Evolutionary conservation across 2,797 vertebrate genomes (phyloP), one percentile per base, ranked within the genome.

Genomic region (Hozukius guyotensis): DNA sequence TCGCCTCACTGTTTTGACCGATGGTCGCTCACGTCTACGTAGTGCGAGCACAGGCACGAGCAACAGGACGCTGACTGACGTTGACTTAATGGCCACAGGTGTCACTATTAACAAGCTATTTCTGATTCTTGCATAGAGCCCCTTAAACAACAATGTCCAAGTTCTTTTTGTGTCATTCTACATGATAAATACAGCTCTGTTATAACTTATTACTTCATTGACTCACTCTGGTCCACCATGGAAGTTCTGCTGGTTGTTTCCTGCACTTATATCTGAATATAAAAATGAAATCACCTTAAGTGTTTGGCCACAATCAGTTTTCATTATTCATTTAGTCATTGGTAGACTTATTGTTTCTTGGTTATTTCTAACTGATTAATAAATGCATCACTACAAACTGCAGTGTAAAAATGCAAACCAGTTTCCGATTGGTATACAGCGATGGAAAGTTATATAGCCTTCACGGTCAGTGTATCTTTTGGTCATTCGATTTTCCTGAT

Each of bases 401-500:
- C 38, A 42, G 38, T 42, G 38, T 42, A 16, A 42, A 42, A 42
- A 42, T 42, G 14, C 13, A 16, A 42, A 42, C 38, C 38, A 16
- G 38, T 16, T 42, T 16, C 38, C 2, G 14, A 46, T 46, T 46
- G 42, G 42, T 46, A 46, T 18, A 46, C 16, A 46, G 42, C 42
- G 14, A 46, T 46, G 14, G 42, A 46, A 46, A 0, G 16, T 18
- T 46, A 46, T 16, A 46, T 18, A 18, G 42, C 14, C 0, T 46
- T 16, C 42, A 46, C 42, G 2, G 0, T 38, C 36, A 38, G 36
- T 14, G 36, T 38, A 38, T 38, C 36, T 38, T 38, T 38, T 38
- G 36, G 0, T 14, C 36, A 38, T 38, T 38, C 0, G 36, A 38
- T 38, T 38, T 38, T 0, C 12, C 36, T 38, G 13, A 38, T 13